Evolutionary conservation across 2,797 vertebrate species (phyloP), one percentile per base, ranked within the genome.

Genomic region (Sebastes cheni): DNA sequence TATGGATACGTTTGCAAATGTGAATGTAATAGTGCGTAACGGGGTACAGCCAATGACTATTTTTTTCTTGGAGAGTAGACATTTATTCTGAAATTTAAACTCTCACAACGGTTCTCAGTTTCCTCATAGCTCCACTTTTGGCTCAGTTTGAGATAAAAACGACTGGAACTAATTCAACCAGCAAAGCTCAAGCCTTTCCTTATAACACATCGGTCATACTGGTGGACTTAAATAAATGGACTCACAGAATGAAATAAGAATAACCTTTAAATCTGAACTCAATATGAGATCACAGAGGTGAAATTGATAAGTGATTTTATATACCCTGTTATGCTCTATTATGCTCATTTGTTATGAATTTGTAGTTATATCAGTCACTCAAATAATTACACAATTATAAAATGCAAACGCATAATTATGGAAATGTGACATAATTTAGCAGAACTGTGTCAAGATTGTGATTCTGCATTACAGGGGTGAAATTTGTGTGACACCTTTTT

Each of bases 401-500:
- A 77, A 29, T 55, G 64, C 46, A 70, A 59, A 73, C 14, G 52
- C 54, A 3, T 22, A 66, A 78, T 78, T 72, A 80, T 83, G 64
- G 23, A 74, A 80, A 83, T 84, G 27, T 78, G 66, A 56, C 55
- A 46, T 67, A 3, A 81, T 86, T 71, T 52, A 54, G 55, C 55
- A 65, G 61, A 68, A 79, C 54, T 70, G 67, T 50, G 67, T 30
- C 66, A 25, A 54, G 72, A 79, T 59, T 70, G 23, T 2, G 10
- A 71, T 75, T 83, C 55, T 75, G 59, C 36, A 36, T 83, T n/a
- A 30, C 60, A 9, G 60, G 77, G 70, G 76, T 77, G 79, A 88
- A 70, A 83, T 58, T 69, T 79, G 72, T 42, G 72, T 65, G 79
- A 83, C 78, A 79, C 59, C 34, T 87, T 80, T 79, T 85, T 78